Evolutionary conservation across 1,140 invertebrate species (phyloP).

Genomic region (Aphelinus certus): DNA sequence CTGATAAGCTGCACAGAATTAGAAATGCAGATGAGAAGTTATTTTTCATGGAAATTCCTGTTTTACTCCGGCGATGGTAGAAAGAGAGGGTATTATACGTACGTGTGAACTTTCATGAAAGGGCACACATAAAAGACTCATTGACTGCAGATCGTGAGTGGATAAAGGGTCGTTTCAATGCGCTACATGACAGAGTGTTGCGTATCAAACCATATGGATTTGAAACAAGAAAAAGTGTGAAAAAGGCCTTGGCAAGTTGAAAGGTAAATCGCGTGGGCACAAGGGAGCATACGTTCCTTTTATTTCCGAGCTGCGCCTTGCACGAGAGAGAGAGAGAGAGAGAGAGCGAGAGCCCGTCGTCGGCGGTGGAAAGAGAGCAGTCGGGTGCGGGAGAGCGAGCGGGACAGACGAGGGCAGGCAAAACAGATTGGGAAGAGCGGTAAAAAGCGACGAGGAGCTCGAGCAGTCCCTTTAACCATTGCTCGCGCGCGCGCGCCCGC

Average conservation of each 20-base stretch:
- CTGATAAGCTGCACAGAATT: background rate
- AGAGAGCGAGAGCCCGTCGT: background rate
- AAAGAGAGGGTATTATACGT: too few relatives aligned
- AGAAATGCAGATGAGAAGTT: too few relatives aligned
- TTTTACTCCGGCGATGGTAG: background rate
- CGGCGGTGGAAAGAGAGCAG: background rate
- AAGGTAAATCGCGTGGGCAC: slow-evolving; percentile 58
- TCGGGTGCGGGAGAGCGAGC: background rate
- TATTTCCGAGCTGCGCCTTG: slow-evolving; percentile 37
- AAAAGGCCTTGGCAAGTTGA: slow-evolving; percentile 56
- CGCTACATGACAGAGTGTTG: too few relatives aligned
- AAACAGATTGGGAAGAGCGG: slow-evolving; percentile 1
- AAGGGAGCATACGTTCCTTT: slow-evolving; percentile 53
- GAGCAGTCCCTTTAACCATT: slow-evolving; percentile 44
- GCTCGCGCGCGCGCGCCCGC: background rate
- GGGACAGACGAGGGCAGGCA: background rate
- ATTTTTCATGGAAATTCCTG: background rate
- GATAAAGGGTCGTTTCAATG: too few relatives aligned
- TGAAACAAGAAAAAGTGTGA: slow-evolving; percentile 7
- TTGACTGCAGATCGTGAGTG: too few relatives aligned
- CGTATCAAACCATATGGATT: background rate
- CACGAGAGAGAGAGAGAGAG: background rate
- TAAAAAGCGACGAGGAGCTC: slow-evolving; percentile 3
- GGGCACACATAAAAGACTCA: too few relatives aligned
- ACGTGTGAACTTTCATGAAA: too few relatives aligned